Evolutionary conservation across 1,140 invertebrate species (phyloP).

Genomic region (Alviniconcha marisindica): DNA sequence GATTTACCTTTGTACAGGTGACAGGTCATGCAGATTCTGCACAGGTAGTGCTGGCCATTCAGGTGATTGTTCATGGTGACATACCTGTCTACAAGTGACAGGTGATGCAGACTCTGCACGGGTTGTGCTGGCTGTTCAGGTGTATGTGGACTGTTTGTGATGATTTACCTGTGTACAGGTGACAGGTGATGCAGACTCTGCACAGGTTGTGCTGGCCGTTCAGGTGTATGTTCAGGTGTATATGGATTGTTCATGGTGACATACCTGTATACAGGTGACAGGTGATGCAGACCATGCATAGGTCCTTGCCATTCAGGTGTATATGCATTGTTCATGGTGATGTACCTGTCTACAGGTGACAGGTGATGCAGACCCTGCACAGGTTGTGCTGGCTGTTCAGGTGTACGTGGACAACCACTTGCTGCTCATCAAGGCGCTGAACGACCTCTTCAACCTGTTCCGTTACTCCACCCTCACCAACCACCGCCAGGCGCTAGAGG

Average conservation of each 20-base stretch:
- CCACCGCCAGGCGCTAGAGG: conserved; percentile 62
- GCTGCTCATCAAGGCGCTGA: conserved; percentile 89
- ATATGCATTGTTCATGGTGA: no score
- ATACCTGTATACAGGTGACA: conserved; percentile 36
- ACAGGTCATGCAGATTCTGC: conserved; percentile 82
- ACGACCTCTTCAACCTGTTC: conserved; percentile 94
- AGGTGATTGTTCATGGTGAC: conserved; percentile 69
- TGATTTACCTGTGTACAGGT: conserved; percentile 37
- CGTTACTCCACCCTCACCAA: conserved; percentile 59
- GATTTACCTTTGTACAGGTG: conserved; percentile 38
- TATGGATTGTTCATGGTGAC: no score
- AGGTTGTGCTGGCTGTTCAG: conserved; percentile 87
- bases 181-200: conserved; percentile 82
- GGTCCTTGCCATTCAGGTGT: conserved; percentile 85
- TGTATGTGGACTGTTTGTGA: conserved; percentile 62
- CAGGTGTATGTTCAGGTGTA: conserved; percentile 84
- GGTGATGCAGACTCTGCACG: conserved; percentile 86
- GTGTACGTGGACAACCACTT: conserved; percentile 88
- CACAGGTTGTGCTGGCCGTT: conserved; percentile 90
- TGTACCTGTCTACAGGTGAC: conserved; percentile 81
- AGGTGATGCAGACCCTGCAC: conserved; percentile 93
- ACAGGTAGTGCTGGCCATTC: conserved; percentile 89
- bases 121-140: conserved; percentile 86
- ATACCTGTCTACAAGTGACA: conserved; percentile 35
- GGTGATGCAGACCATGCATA: conserved; percentile 86